Base-by-base conservation (phyloP, 1,140 invertebrate genomes). In the Halictus rubicundus region DNA sequence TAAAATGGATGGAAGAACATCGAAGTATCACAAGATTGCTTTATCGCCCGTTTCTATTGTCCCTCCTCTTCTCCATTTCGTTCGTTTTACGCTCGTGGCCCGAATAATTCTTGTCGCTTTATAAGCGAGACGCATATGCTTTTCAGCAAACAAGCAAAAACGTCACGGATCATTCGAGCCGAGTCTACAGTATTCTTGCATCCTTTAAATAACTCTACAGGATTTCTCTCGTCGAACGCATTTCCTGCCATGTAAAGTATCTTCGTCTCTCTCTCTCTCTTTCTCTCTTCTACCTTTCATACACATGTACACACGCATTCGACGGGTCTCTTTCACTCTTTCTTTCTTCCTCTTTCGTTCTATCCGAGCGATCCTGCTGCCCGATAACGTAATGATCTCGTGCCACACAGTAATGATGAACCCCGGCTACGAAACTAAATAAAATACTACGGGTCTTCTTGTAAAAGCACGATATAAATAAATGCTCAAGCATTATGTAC, bases 401-500 rank as follows among this genome's bases (percentile, higher is more conserved):
- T 81, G 74, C 21, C 73, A 81, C 75, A 68, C 71, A 65, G 71
- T 80, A 74, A 80, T 68, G 37, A 80, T 81, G 70, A 84, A 83
- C 49, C 78, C 81, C 69, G 72, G 77, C 84, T 86, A 86, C 60
- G 80, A 85, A 87, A 87, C 90, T 91, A 91, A 89, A 92, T 93
- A 92, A 92, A 92, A 93, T 92, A 92, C 90, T 92, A 92, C 89
- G 80, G 84, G 87, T 89, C 86, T 85, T 82, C 84, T 89, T 82
- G 87, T 91, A 89, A 90, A 92, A 91, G 89, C 89, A 91, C 82
- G 82, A 86, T 91, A 92, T 93, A 93, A 92, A 93, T 92, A 93
- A 92, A 92, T 93, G 91, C 91, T 87, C 89, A 92, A 92, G 91
- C 90, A 86, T 80, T 93, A 92, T 92, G 86, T 92, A 93, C 90